Evolutionary conservation across 2,113 vertebrate genomes (phyloP), one percentile per base, ranked within the genome.

Genomic region (Megaceryle maxima): DNA sequence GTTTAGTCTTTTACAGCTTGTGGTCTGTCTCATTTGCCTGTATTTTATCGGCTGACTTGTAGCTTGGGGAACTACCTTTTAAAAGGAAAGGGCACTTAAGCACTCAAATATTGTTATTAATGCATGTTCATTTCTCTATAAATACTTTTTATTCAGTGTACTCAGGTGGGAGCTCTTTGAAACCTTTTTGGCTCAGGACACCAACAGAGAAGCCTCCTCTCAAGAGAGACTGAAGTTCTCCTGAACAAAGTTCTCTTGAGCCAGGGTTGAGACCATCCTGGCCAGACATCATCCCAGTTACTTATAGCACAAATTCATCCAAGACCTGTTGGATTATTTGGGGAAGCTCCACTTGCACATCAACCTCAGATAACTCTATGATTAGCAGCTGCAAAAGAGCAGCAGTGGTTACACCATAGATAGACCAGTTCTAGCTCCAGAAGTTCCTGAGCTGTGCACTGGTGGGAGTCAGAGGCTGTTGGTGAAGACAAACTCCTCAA

Each of bases 281-380:
- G 46, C 37, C 53, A 53, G 46, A 15, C 5, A 53, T 24, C 14
- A 12, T 5, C 39, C 50, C 57, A 17, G 68, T 39, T 37, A 44
- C 6, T 74, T 15, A 14, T 1, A 64, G 74, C 17, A 53, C 43
- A 22, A 28, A 5, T 35, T 59, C 29, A 26, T 22, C 55, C 35
- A 21, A 13, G 48, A 20, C 8, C 24, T 9, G 6, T 5, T 29
- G 46, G 33, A 21, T 28, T 43, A 11, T 16, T 10, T 21, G 72
- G 44, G 37, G n/a, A n/a, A 59, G 16, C 6, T 4, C 24, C 22
- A 14, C 16, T 9, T 39, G 41, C 72, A 19, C 22, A 39, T 28
- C 46, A 28, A 3, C 13, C 88, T 44, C 20, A 3, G 33, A 0
- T 5, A 46, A 28, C 68, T 17, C 39, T 6, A 8, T 0, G 5